Conservation (phyloP, 2,888 invertebrate genomes). For the Cephalotes varians region DNA sequence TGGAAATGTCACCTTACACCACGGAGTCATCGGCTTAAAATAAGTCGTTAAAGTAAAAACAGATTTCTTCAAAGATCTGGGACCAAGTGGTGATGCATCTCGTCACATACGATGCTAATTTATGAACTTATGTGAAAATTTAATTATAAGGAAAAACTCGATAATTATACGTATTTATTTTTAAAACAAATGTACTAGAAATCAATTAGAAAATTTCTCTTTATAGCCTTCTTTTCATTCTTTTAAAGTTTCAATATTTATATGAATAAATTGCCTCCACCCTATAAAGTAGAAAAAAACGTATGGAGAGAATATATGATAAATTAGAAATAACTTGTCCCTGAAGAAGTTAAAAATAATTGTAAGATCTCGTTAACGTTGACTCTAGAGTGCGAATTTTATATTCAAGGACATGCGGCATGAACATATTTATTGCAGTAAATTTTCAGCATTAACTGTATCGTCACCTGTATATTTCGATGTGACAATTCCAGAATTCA, state of each 20-base stretch:
- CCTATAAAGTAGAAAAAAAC: not conserved
- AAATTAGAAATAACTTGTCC: conserved; percentile 48
- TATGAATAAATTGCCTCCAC: not conserved
- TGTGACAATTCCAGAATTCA: not conserved
- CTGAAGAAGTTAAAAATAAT: conserved; percentile 52
- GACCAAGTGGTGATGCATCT: not conserved
- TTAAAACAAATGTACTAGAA: not conserved
- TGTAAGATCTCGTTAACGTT: conserved; percentile 38
- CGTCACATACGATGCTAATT: not conserved
- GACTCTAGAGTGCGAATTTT: conserved; percentile 34
- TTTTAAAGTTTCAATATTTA: not conserved
- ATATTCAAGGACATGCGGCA: conserved; percentile 27
- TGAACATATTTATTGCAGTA: conserved; percentile 12
- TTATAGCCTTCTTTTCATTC: not conserved
- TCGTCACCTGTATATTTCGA: not conserved
- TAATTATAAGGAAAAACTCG: not conserved
- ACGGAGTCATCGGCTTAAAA: conserved; percentile 35
- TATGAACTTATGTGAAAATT: not conserved
- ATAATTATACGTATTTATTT: not conserved
- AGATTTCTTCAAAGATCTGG: not conserved
- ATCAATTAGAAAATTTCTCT: not conserved
- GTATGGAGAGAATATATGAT: conserved; percentile 29
- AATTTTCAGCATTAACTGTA: not conserved
- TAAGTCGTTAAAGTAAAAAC: conserved; percentile 34
- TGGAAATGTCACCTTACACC: conserved; percentile 33